Conservation (phyloP, 1,140 invertebrate species). For the Caenorhabditis brenneri region DNA sequence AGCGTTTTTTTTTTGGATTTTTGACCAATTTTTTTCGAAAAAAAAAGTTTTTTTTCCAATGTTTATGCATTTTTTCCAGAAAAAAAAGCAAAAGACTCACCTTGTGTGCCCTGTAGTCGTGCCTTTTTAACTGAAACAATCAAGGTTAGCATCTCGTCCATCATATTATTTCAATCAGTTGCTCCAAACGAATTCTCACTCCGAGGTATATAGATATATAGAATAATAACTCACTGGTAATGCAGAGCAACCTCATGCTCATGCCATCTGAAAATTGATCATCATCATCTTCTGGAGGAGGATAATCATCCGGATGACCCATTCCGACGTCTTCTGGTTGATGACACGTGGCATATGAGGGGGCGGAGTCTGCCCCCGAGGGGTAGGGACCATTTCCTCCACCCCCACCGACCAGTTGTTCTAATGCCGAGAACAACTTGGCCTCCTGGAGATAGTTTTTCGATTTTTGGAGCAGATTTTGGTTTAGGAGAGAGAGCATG, state of each 20-base stretch:
- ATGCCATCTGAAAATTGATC: conserved; percentile 42
- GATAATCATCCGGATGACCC: no score
- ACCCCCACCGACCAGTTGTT: conserved; percentile 10
- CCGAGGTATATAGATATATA: neutral
- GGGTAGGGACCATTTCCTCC: no score
- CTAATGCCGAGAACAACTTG: conserved; percentile 40
- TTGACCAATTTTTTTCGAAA: no score
- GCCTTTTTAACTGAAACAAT: conserved; percentile 62
- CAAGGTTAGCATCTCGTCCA: conserved; percentile 53
- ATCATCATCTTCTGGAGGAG: neutral
- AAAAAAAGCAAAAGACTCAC: conserved; percentile 47
- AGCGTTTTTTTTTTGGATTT: no score
- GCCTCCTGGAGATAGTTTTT: neutral
- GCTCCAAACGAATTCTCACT: no score
- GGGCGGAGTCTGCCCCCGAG: no score
- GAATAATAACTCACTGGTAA: conserved; percentile 52
- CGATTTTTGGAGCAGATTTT: neutral
- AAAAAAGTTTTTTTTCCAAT: no score
- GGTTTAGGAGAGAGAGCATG: no score
- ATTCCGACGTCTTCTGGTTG: neutral
- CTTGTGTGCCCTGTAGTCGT: conserved; percentile 56
- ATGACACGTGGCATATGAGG: conserved; percentile 4
- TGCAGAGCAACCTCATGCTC: conserved; percentile 57
- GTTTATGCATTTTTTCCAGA: no score
- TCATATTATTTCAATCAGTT: no score